Evolutionary conservation across 2,113 vertebrate genomes (phyloP).

Genomic region (Eurypyga helias): DNA sequence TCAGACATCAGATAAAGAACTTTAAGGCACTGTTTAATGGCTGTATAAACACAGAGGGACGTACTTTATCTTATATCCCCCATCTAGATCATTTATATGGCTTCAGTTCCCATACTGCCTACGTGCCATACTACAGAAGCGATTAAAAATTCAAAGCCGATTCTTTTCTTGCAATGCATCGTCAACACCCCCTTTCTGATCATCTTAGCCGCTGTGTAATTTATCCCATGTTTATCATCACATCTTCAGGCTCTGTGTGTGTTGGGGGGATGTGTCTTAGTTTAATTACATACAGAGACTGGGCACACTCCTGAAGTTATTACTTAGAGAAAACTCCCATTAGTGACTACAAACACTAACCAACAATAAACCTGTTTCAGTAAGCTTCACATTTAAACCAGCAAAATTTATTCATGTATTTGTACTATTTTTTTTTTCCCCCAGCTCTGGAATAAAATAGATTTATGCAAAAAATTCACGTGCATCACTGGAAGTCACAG

Average conservation of each 20-base stretch:
- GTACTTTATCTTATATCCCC: conserved; percentile 21
- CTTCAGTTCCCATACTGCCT: conserved; percentile 31
- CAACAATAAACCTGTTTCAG: not conserved
- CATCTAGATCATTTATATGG: not conserved
- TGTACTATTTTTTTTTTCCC: not conserved
- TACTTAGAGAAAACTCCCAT: conserved; percentile 26
- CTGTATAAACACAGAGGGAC: conserved; percentile 48
- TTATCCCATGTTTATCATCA: conserved; percentile 39
- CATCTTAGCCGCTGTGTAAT: conserved; percentile 25
- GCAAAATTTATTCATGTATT: not conserved
- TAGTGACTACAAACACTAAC: not conserved
- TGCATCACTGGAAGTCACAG: not conserved
- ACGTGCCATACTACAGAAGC: not conserved
- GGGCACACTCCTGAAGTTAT: conserved; percentile 31
- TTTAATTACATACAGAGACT: conserved; percentile 61
- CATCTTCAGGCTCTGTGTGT: not conserved
- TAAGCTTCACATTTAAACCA: not conserved
- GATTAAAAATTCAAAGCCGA: conserved; percentile 19
- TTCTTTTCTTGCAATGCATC: not conserved
- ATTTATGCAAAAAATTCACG: not conserved
- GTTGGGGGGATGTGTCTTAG: not conserved
- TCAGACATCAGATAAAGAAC: conserved; percentile 65
- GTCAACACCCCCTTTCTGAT: not conserved
- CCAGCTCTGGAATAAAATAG: not conserved
- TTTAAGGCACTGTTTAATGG: conserved; percentile 52